Evolutionary conservation across 1,140 invertebrate species (phyloP), one percentile per base, ranked within the genome.

Genomic region (Proctacanthus coquilletti): DNA sequence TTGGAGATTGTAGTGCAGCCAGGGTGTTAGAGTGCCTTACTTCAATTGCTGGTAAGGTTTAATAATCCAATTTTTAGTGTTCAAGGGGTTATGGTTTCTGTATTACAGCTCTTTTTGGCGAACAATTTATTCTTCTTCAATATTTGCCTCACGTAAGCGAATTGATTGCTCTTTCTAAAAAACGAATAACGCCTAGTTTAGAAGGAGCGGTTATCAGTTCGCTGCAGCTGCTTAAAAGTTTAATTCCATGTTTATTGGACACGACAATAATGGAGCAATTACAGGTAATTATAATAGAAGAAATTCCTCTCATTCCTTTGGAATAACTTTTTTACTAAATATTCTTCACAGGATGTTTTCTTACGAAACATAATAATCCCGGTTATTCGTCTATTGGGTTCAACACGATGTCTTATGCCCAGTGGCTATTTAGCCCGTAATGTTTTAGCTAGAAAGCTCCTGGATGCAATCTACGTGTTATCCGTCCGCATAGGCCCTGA

Each of bases 111-210:
- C 65, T 95, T 42, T 96, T 94, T 62, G 92, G 91, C 31, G 88
- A 95, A 55, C 83, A 93, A 50, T 77, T 97, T 32, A 83, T 98
- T 45, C 68, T 96, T 21, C 64, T 91, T 21, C 94, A 98, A 64
- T 98, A 96, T 59, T 69, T 98, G 36, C 85, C 88, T 1, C 87
- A 94, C 54, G 83, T 91, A 58, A 76, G 77, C 10, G 91, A 97
- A 50, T 52, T 86, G 13, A 74, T 85, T 36, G 70, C 71, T 4
- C 65, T 81, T 3, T 84, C 81, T 43, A 75, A 80, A 37, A 70
- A 74, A 34, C 77, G 83, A 43, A 55, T 94, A 37, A 89, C 85
- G 2, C 62, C 70, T 8, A 84, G 77, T 49, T 64, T 91, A 21
- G 91, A 95, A 69, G 85, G 84, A 19, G 88, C 87, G 2, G 68